Evolutionary conservation across 1,140 invertebrate species (phyloP), one percentile per base, ranked within the genome.

Genomic region (Pantala flavescens): DNA sequence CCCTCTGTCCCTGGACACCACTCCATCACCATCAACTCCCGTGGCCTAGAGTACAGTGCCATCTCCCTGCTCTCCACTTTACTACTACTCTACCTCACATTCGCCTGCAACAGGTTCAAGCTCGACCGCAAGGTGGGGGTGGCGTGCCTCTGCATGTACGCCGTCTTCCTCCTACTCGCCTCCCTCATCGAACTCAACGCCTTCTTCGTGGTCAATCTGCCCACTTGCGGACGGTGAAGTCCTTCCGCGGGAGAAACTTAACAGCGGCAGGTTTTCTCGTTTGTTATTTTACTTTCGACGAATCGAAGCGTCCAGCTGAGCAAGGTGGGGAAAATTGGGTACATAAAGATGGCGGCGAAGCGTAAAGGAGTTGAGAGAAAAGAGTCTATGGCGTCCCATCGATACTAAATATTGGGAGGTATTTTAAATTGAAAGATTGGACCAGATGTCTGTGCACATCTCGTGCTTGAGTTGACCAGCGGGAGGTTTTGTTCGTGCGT

Each of bases 161-260:
- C 86, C 70, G 87, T 89, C 21, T 95, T 93, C 79, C 84, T 95
- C 73, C 84, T 91, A 72, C 84, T 95, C 76, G 92, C 93, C 70
- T 89, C 89, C 74, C 86, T 95, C 73, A 93, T 94, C 77, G 93
- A 95, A 84, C 85, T 95, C 75, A 94, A 95, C 83, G 89, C 93
- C 75, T 93, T 95, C 85, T 94, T 95, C 83, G 86, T 85, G 76
- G 92, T 94, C 74, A 94, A 95, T 84, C 82, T 93, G 75, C 92
- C 92, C 74, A 91, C 91, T 43, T 95, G 93, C 78, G 74, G 73
- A 23, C 21, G 73, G 49, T 63, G 49, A 63, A 21, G 49, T 5
- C 49, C 16, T 12, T 9, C 9, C 28, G 9, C 28, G 28, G 28
- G 28, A n/a, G 28, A 36, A 5, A 36, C 28, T 9, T 9, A 36